Conservation (phyloP, 2,797 vertebrate genomes). For the Acestrorhynchus altus region DNA sequence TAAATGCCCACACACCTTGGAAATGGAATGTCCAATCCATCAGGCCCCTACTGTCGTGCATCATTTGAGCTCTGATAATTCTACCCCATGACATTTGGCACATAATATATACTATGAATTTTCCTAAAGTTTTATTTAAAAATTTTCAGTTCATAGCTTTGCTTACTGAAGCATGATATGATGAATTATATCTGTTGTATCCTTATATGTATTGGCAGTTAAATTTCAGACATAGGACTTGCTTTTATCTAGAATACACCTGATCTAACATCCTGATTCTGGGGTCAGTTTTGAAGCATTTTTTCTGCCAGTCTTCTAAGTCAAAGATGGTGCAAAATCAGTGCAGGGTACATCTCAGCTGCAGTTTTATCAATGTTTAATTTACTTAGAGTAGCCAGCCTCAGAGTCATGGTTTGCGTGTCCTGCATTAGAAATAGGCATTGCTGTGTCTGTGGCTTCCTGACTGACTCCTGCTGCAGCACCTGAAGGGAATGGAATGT, state of each 20-base stretch:
- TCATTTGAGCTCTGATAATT: no score
- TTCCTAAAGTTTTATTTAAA: no score
- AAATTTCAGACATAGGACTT: no score
- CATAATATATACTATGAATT: no score
- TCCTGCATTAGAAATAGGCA: not conserved
- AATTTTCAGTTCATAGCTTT: no score
- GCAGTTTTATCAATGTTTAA: not conserved
- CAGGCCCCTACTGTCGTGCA: no score
- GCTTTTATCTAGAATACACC: not conserved
- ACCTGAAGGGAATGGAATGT: not conserved
- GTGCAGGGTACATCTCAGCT: not conserved
- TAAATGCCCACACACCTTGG: no score
- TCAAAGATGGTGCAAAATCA: not conserved
- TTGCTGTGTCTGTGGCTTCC: conserved; percentile 5
- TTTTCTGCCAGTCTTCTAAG: not conserved
- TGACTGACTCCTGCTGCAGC: not conserved
- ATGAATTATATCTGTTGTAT: no score
- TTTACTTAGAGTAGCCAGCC: not conserved
- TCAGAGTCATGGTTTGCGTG: not conserved
- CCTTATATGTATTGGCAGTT: no score
- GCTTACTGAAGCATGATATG: no score
- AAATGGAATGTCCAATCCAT: no score
- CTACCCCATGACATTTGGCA: no score
- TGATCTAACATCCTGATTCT: not conserved
- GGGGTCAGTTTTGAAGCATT: not conserved